phyloP scores from a whole-genome alignment of 2,888 invertebrate species.

The Diplolepis rosae region DNA sequence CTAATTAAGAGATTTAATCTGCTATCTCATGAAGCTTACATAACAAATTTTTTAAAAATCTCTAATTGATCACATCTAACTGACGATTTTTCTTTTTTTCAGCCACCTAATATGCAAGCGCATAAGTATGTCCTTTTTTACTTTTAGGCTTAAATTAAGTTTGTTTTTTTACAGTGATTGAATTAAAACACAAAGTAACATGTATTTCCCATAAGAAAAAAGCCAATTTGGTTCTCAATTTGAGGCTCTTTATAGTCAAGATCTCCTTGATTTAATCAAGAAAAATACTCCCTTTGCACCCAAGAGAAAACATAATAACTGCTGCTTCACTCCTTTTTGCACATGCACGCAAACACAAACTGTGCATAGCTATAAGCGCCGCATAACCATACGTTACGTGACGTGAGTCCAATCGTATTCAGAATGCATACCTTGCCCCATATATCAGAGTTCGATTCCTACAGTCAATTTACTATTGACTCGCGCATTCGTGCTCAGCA shows the following conservation, averaged over 20 bases:
- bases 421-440: constrained; percentile 21
- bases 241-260: constrained; percentile 26
- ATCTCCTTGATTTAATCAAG: constrained; percentile 51
- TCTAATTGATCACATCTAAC: too few species aligned
- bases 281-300: constrained; percentile 46
- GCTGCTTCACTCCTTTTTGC: neutral
- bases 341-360: constrained; percentile 2
- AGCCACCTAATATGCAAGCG: too few species aligned
- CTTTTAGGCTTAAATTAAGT: neutral
- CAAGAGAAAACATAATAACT: neutral
- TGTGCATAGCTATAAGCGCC: constrained; percentile 6
- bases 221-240: constrained; percentile 56
- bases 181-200: neutral
- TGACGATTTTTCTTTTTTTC: too few species aligned
- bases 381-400: constrained; percentile 27
- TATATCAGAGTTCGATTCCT: constrained; percentile 17
- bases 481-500: constrained; percentile 25
- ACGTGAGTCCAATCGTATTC: constrained; percentile 14
- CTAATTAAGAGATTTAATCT: too few species aligned
- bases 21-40: too few species aligned
- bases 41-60: too few species aligned
- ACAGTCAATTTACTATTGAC: constrained; percentile 21
- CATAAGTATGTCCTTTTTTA: too few species aligned
- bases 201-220: constrained; percentile 34
- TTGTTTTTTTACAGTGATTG: neutral